A percentile compares a stretch with the other conserved stretches of the same genome.
These are phyloP conservation scores for Dicrostonyx torquatus DNA, from an alignment of 2,797 vertebrate genomes.

Conservation along the genomic window DNA sequence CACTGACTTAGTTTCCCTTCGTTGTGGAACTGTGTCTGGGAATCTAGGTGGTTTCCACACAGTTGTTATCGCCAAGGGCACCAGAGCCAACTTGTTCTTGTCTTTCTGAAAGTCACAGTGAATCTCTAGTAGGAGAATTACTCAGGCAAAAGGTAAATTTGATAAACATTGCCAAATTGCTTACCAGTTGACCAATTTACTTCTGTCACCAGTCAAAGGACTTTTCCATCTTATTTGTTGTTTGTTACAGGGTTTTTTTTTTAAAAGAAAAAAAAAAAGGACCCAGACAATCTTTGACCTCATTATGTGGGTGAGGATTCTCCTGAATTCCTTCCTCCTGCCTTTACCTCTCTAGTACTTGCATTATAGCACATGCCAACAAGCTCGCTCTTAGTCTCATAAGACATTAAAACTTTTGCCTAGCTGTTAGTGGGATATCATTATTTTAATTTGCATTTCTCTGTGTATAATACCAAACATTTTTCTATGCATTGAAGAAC, in stretches of 20 bases:
- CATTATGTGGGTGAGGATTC: background rate
- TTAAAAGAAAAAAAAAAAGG: background rate
- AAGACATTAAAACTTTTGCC: slow-evolving; percentile 4
- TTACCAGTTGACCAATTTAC: background rate
- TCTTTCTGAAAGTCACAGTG: slow-evolving; percentile 20
- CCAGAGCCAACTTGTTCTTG: background rate
- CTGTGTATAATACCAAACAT: background rate
- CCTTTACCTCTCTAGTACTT: background rate
- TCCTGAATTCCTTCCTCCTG: background rate
- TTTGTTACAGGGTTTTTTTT: background rate
- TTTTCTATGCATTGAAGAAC: background rate
- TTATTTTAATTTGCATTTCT: slow-evolving; percentile 44
- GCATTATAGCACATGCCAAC: background rate
- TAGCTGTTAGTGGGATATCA: background rate
- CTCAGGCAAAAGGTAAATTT: slow-evolving; percentile 18
- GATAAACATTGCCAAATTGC: background rate
- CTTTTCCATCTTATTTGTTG: background rate
- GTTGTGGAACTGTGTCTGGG: background rate
- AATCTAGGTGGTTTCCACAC: slow-evolving; percentile 49
- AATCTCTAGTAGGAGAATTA: background rate
- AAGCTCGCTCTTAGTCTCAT: background rate
- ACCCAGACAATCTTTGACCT: background rate
- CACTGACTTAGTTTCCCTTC: background rate
- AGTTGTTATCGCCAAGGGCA: background rate
- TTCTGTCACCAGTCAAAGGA: background rate